Evolutionary conservation across 1,140 invertebrate genomes (phyloP).

Genomic region (Ceratina japonica): DNA sequence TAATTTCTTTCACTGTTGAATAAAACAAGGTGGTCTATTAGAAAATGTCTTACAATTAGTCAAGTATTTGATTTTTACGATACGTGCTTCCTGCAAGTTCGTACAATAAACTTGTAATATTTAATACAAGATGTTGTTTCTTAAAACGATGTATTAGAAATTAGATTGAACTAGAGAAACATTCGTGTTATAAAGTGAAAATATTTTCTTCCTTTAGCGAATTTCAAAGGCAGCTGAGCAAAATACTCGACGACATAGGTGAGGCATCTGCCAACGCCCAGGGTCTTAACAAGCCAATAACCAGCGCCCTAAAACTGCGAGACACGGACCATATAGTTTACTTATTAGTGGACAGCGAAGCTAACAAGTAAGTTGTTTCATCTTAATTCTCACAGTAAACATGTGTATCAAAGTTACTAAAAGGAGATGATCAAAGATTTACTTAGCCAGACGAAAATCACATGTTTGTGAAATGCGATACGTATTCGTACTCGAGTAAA

Average conservation of each 20-base stretch:
- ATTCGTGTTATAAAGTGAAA: neutral
- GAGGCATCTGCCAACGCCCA: conserved; percentile 87
- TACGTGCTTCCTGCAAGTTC: neutral
- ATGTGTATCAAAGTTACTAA: neutral
- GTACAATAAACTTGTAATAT: too few relatives aligned
- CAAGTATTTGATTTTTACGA: too few relatives aligned
- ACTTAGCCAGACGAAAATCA: too few relatives aligned
- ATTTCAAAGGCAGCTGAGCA: conserved; percentile 82
- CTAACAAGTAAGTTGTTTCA: conserved; percentile 80
- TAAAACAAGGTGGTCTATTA: too few relatives aligned
- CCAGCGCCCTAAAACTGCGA: conserved; percentile 84
- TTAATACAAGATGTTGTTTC: too few relatives aligned
- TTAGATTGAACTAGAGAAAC: too few relatives aligned
- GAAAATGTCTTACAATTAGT: neutral
- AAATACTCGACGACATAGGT: conserved; percentile 85
- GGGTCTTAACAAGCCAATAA: conserved; percentile 86
- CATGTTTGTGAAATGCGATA: neutral
- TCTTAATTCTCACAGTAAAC: neutral
- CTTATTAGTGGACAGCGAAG: conserved; percentile 83
- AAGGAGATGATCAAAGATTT: too few relatives aligned
- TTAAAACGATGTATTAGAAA: too few relatives aligned
- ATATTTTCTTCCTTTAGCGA: conserved; percentile 80
- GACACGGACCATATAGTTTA: conserved; percentile 86
- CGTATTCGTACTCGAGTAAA: neutral
- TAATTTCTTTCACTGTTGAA: neutral